Percentiles rank a stretch among this genome's conserved stretches.
Conservation (phyloP, 2,113 vertebrate species). For the Triplophysa dalaica region DNA sequence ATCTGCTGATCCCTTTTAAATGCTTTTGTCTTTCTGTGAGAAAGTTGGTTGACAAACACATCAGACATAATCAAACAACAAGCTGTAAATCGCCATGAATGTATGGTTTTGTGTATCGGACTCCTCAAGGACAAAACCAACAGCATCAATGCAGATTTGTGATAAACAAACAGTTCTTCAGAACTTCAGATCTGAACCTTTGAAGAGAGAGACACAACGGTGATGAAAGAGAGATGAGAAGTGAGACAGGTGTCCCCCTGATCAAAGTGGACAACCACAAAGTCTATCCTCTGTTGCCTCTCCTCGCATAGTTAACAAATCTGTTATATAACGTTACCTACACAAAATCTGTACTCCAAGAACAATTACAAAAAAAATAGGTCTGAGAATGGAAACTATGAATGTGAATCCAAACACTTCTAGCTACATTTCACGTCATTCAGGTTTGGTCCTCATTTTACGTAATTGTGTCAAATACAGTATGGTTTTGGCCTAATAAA, state of each 20-base stretch:
- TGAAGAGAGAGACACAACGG: constrained; percentile 10
- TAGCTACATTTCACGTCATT: no score
- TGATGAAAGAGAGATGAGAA: constrained; percentile 11
- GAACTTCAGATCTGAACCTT: constrained; percentile 31
- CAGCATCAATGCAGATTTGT: constrained; percentile 17
- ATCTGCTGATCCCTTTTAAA: no score
- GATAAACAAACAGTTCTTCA: constrained; percentile 27
- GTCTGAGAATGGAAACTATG: no score
- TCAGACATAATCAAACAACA: background rate
- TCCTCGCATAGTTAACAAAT: constrained; percentile 4
- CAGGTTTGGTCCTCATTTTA: no score
- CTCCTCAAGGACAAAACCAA: constrained; percentile 9
- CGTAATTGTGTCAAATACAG: background rate
- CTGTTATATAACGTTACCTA: background rate
- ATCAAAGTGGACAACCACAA: constrained; percentile 34
- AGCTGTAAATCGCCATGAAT: background rate
- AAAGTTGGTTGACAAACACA: background rate
- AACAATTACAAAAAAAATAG: no score
- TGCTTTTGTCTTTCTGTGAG: background rate
- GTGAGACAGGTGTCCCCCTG: constrained; percentile 26
- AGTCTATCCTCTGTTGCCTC: constrained; percentile 12
- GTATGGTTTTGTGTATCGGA: constrained; percentile 6
- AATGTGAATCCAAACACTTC: no score
- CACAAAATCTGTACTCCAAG: background rate
- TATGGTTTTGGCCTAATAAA: background rate